Evolutionary conservation across 2,888 invertebrate genomes (phyloP).

Genomic region (Cephus spinipes): DNA sequence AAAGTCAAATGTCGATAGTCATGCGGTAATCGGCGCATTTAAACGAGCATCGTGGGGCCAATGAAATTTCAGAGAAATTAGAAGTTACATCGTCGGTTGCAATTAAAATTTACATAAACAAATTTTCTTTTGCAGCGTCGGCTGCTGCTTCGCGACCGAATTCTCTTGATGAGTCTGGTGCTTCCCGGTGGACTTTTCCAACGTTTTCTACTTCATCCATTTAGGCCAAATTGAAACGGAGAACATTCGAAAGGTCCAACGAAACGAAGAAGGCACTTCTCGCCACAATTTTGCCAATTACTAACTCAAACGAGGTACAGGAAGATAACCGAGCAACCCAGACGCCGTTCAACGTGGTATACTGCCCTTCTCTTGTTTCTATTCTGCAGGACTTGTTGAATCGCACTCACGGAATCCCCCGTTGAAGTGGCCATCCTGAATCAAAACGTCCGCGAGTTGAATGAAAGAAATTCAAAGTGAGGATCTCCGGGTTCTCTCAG

Average conservation of each 20-base stretch:
- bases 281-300: background rate
- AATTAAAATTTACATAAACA: conserved; percentile 58
- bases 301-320: background rate
- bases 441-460: background rate
- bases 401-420: background rate
- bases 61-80: conserved; percentile 53
- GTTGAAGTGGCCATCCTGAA: background rate
- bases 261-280: background rate
- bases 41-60: conserved; percentile 25
- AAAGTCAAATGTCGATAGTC: conserved; percentile 7
- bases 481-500: background rate
- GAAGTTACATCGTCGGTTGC: conserved; percentile 48
- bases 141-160: conserved; percentile 6
- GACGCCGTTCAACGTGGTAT: background rate
- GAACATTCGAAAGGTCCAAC: background rate
- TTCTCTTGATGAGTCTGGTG: background rate
- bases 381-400: background rate
- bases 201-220: background rate
- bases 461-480: background rate
- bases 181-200: background rate
- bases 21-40: conserved; percentile 14
- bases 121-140: conserved; percentile 44
- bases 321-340: background rate
- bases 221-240: background rate
- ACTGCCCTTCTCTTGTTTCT: background rate